Evolutionary conservation across 1,140 invertebrate genomes (phyloP).

Genomic region (Campodea augens): DNA sequence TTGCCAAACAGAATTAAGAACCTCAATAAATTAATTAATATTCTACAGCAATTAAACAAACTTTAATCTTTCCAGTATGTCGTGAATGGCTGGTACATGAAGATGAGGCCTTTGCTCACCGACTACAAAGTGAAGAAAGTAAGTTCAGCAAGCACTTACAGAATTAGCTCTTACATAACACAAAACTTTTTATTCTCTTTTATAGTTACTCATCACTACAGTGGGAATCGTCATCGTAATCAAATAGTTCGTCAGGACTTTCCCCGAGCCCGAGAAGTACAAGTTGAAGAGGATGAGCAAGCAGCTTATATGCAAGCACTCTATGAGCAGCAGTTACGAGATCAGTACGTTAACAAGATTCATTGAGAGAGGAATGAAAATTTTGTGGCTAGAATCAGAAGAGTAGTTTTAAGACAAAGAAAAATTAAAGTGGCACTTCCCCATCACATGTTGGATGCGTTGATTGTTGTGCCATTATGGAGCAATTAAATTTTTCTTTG

Average conservation of each 20-base stretch:
- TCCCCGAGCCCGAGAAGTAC: constrained; percentile 61
- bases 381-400: too few relatives aligned
- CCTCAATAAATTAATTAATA: too few relatives aligned
- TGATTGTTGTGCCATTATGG: too few relatives aligned
- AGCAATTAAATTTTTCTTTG: too few relatives aligned
- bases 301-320: constrained; percentile 34
- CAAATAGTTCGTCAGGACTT: constrained; percentile 73
- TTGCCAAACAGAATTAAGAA: too few relatives aligned
- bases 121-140: constrained; percentile 80
- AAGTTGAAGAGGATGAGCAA: constrained; percentile 48
- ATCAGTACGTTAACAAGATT: constrained; percentile 44
- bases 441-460: too few relatives aligned
- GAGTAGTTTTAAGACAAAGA: too few relatives aligned
- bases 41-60: too few relatives aligned
- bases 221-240: constrained; percentile 66
- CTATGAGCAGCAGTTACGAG: constrained; percentile 37
- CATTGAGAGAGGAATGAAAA: too few relatives aligned
- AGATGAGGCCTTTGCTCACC: constrained; percentile 73
- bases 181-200: constrained; percentile 4
- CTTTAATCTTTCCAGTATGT: constrained; percentile 40
- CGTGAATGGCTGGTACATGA: constrained; percentile 80
- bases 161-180: constrained; percentile 8
- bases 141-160: constrained; percentile 21
- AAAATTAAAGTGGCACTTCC: too few relatives aligned
- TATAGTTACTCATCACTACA: constrained; percentile 58